Base-by-base conservation (phyloP, 2,113 vertebrate species). In the Trichomycterus rosablanca region DNA sequence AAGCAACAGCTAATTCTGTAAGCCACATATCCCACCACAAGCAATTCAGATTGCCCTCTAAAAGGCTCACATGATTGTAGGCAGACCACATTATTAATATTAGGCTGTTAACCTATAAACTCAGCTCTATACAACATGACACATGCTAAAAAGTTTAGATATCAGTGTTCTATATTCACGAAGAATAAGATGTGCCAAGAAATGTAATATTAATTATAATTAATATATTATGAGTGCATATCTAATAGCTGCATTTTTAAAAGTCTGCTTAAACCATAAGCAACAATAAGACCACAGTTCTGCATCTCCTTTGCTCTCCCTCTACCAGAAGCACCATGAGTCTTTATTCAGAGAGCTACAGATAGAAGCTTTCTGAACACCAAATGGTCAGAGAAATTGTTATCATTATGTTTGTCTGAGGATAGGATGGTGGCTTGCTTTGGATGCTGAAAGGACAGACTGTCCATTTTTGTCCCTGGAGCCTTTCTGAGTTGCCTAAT, bases 281-380 rank as follows among this genome's bases (percentile, higher is more conserved):
- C 82, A 80, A 78, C 80, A 79, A 78, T 78, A n/a, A n/a, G n/a
- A 86, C 82, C 84, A 87, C 84, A 86, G 87, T 88, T 84, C 77
- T 73, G 69, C 66, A 48, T 28, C 32, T 30, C 15, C 49, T 54
- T 15, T 20, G 69, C 74, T 74, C 37, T 26, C n/a, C 53, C 42
- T 19, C 42, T 6, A 2, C 39, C 11, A 23, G 20, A 9, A 23
- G 3, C 46, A 68, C 65, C 59, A 7, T 23, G 1, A 75, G 58
- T 79, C 77, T 84, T 82, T 86, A 82, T 83, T 74, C 79, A 68
- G 59, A 84, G 78, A 76, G 83, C 86, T 82, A 83, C 74, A 80
- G 82, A 78, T 81, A 19, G 72, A 80, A 79, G 74, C 74, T 73
- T 78, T 74, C 79, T 81, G 84, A 78, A 86, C 80, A 83, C 84